Conservation (phyloP, 2,888 invertebrate species). For the Alviniconcha strummeri region DNA sequence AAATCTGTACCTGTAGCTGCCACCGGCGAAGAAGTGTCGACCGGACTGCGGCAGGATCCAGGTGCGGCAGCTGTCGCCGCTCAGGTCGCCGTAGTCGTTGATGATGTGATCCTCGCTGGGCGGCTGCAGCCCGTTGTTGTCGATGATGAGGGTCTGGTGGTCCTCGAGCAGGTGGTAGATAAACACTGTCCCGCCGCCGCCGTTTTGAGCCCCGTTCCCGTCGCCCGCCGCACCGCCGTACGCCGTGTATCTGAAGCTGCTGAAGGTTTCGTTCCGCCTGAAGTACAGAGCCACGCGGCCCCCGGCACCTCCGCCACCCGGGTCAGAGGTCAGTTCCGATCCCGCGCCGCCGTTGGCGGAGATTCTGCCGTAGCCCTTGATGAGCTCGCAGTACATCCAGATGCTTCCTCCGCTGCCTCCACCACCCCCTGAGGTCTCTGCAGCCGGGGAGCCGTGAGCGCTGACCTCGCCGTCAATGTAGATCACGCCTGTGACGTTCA, state of each 20-base stretch:
- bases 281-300: constrained; percentile 61
- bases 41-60: constrained; percentile 60
- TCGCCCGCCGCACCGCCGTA: constrained; percentile 31
- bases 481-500: constrained; percentile 60
- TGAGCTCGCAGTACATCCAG: constrained; percentile 56
- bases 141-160: constrained; percentile 59
- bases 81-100: constrained; percentile 50
- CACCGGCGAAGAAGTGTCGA: constrained; percentile 50
- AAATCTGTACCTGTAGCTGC: constrained; percentile 51
- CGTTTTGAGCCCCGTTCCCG: constrained; percentile 47
- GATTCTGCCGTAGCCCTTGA: constrained; percentile 60
- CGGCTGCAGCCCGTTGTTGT: constrained; percentile 48
- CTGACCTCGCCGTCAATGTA: constrained; percentile 59
- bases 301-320: constrained; percentile 61
- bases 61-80: constrained; percentile 57
- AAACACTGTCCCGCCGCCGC: constrained; percentile 60
- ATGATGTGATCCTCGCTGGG: constrained; percentile 46
- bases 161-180: constrained; percentile 54
- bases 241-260: constrained; percentile 52
- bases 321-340: constrained; percentile 27
- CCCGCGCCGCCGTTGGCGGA: constrained; percentile 58
- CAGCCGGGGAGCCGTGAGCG: constrained; percentile 51
- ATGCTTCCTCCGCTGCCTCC: constrained; percentile 63
- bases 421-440: constrained; percentile 42
- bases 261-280: constrained; percentile 56